phyloP scores from a whole-genome alignment of 2,888 invertebrate genomes.

The Nemotelus pantherinus region DNA sequence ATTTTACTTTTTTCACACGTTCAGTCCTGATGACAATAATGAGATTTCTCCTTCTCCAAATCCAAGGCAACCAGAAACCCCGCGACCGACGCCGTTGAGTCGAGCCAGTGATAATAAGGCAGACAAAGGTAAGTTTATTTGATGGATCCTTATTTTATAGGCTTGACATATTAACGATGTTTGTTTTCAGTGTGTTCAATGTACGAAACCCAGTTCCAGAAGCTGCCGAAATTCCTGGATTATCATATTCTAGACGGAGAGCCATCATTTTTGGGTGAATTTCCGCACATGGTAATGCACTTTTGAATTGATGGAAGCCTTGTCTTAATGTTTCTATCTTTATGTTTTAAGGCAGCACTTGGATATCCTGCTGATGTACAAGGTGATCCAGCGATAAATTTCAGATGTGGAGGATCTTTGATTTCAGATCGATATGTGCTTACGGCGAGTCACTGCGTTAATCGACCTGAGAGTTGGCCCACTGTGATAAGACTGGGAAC shows the following conservation, averaged over 20 bases:
- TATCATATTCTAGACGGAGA: conserved; percentile 58
- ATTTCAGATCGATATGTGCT: conserved; percentile 57
- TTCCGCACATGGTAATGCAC: conserved; percentile 60
- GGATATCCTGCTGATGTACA: conserved; percentile 54
- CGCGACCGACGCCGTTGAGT: not conserved
- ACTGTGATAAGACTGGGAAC: conserved; percentile 58
- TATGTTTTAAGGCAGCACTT: conserved; percentile 52
- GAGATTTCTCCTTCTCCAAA: conserved; percentile 29
- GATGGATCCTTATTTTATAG: not conserved
- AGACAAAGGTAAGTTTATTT: conserved; percentile 2
- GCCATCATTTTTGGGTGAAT: conserved; percentile 56
- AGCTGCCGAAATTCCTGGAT: conserved; percentile 28
- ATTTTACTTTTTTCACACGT: conserved; percentile 1
- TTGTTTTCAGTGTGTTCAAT: conserved; percentile 4
- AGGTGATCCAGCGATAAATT: conserved; percentile 48
- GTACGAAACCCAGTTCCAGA: not conserved
- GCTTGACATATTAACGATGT: not conserved
- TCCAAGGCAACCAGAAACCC: conserved; percentile 10
- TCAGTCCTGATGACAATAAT: conserved; percentile 39
- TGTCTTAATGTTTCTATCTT: not conserved
- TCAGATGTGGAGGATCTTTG: conserved; percentile 59
- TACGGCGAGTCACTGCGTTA: conserved; percentile 61
- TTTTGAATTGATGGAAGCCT: too few species aligned
- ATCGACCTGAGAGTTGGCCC: conserved; percentile 52
- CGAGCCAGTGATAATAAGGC: conserved; percentile 26